Evolutionary conservation across 2,113 vertebrate genomes (phyloP), one percentile per base, ranked within the genome.

Genomic region (Calidris pugnax): DNA sequence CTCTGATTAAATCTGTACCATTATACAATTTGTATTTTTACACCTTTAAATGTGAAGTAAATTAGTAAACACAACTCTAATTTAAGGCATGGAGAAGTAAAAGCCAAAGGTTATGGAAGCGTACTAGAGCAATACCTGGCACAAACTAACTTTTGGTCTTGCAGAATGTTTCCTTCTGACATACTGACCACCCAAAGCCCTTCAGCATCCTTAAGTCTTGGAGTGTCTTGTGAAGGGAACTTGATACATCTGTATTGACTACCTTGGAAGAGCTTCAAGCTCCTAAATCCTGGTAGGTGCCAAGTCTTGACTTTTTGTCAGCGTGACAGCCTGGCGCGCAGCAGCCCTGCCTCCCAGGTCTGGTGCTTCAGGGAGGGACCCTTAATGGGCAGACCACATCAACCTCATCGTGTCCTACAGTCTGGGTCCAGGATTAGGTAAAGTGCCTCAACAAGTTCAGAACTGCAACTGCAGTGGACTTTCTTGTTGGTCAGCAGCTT

Each of bases 301-400:
- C 18, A 10, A 68, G 10, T 50, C 26, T 72, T 64, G 32, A 28
- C 17, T 68, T 59, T 23, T 27, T 35, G 6, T 56, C 5, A 12
- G 5, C 8, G 12, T 51, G 30, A 47, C 14, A 55, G 26, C 1
- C 33, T 48, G 14, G 12, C n/a, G 19, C 11, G 20, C 11, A 71
- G 41, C 35, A 69, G 17, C 11, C 37, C 33, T 84, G 15, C 15
- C 14, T 56, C 8, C 18, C 33, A 37, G 37, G 3, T 27, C 20
- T 47, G 32, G 10, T 39, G 66, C n/a, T 56, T 27, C 17, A 35
- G 32, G 14, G 63, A 45, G 8, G 10, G 33, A 62, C 20, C 56
- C 12, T 21, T 0, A 0, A 45, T 53, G 33, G 24, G 6, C 64
- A 59, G 12, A 16, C 2, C 13, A 33, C 24, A 72, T 50, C 3